These are phyloP conservation scores for Pachyuromys duprasi DNA, from an alignment of 2,797 vertebrate species.

Conservation along the genomic window DNA sequence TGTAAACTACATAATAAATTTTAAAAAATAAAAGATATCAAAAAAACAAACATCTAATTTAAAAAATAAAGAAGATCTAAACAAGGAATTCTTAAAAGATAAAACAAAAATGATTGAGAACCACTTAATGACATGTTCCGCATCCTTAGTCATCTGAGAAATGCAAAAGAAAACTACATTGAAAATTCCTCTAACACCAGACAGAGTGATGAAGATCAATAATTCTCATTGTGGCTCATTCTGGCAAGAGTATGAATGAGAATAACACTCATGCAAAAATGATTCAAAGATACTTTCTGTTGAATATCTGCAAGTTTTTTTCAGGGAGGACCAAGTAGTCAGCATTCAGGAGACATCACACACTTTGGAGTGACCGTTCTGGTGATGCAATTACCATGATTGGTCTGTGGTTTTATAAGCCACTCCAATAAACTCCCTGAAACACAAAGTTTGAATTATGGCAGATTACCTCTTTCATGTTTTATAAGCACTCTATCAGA, in stretches of 20 bases:
- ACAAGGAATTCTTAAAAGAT: neutral
- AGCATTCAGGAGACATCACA: too few species aligned
- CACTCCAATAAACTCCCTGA: neutral
- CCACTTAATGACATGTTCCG: neutral
- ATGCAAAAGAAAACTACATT: too few species aligned
- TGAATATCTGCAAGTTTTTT: neutral
- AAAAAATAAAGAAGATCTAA: neutral
- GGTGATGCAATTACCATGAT: neutral
- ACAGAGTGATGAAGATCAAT: neutral
- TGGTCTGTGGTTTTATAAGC: neutral
- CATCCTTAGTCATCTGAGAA: neutral
- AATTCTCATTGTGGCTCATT: neutral
- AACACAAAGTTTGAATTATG: neutral
- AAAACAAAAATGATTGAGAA: too few species aligned
- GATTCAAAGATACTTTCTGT: neutral
- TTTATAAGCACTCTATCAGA: neutral
- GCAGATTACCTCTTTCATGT: neutral
- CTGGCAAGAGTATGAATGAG: fast-evolving
- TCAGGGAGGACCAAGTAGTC: too few species aligned
- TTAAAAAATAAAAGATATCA: neutral
- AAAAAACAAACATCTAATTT: neutral
- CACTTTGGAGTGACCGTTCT: neutral
- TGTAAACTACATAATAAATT: neutral
- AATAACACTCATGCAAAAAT: too few species aligned
- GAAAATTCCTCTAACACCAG: neutral